Evolutionary conservation across 2,797 vertebrate species (phyloP), one percentile per base, ranked within the genome.

Genomic region (Pseudochaenichthys georgianus): DNA sequence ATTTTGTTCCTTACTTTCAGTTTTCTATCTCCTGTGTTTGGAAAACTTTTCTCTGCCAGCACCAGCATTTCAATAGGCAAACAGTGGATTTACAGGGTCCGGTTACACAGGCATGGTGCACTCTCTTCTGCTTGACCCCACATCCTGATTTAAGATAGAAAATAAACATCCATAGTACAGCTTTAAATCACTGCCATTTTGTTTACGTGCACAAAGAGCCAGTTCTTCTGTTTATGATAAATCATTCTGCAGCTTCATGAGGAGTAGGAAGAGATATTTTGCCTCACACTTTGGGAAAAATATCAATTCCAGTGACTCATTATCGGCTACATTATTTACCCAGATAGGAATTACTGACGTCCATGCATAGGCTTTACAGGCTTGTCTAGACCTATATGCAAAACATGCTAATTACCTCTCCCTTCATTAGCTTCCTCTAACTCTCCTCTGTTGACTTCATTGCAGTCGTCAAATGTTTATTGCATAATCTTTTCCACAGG

Each of bases 131-230:
- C 65, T 64, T 53, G 21, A 5, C 15, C 50, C 19, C 9, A 45
- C 45, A 75, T 76, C 58, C 53, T 69, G 43, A 64, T 28, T 28
- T 28, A 64, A n/a, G 52, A 59, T 48, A 43, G 76, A n/a, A 55
- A 61, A 48, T 63, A 13, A 68, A 69, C 11, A 5, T 16, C 34
- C 23, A 9, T 1, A 5, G 31, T 1, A 19, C 12, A 42, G 55
- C 58, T 79, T 55, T 79, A 78, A 78, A 82, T 78, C 46, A 58
- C 21, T 45, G 46, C 50, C 54, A 41, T 53, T 68, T 74, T 38
- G 38, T 52, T 4, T 64, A 79, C 77, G 75, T 31, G 1, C 45
- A 51, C 17, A 2, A 6, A 61, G 5, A 53, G 10, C 9, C 0
- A 0, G 13, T 19, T 70, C 34, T 54, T 45, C 15, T 73, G 61